phyloP scores from a whole-genome alignment of 2,797 vertebrate genomes.

The Eidolon dupreanum region DNA sequence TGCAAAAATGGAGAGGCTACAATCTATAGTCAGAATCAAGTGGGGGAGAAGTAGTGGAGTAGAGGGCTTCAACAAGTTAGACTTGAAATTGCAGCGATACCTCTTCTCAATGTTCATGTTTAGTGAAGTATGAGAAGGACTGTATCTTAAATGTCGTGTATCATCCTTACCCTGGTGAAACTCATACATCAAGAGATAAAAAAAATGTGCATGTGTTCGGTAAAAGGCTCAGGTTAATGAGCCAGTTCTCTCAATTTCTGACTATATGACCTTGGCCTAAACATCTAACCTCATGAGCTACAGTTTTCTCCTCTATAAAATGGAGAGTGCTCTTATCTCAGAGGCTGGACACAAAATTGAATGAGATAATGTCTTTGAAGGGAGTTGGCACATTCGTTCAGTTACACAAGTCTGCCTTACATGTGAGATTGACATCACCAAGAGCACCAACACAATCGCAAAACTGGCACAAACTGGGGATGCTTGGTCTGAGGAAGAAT shows the following conservation, averaged over 20 bases:
- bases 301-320: slow-evolving; percentile 10
- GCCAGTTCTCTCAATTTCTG: background rate
- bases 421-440: background rate
- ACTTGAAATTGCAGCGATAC: background rate
- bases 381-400: background rate
- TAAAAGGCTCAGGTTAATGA: slow-evolving; percentile 2
- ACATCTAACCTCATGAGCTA: background rate
- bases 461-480: background rate
- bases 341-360: background rate
- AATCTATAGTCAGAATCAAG: background rate
- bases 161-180: background rate
- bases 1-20: background rate
- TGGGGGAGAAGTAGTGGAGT: background rate
- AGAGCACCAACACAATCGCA: background rate
- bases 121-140: background rate
- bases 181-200: background rate
- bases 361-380: slow-evolving; percentile 30
- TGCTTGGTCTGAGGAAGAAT: background rate
- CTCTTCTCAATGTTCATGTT: background rate
- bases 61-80: background rate
- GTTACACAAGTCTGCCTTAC: background rate
- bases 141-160: background rate
- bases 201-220: background rate
- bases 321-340: slow-evolving; percentile 2
- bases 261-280: background rate